phyloP scores from a whole-genome alignment of 2,113 vertebrate genomes.

The Charina bottae region DNA sequence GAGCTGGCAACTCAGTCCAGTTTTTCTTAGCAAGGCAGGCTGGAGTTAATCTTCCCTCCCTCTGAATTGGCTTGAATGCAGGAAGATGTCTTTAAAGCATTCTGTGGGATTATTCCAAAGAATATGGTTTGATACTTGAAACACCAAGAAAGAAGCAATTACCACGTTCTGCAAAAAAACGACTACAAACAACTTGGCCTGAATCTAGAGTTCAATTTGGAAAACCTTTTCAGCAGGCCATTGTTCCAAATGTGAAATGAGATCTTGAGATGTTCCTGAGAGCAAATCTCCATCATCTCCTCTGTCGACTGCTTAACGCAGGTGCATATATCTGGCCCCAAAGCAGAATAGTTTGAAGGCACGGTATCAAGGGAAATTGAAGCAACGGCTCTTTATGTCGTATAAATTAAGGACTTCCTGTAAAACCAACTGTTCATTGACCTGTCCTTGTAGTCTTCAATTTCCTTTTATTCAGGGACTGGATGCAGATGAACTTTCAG shows the following conservation, averaged over 20 bases:
- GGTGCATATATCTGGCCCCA: background rate
- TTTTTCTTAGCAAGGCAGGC: background rate
- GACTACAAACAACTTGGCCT: background rate
- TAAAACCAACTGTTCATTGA: background rate
- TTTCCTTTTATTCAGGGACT: background rate
- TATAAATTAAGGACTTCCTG: background rate
- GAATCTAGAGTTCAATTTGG: background rate
- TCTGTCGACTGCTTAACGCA: background rate
- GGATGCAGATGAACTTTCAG: background rate
- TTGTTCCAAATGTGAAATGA: background rate
- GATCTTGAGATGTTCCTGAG: background rate
- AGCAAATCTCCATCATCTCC: background rate
- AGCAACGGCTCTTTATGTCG: too few species aligned
- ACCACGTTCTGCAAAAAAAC: background rate
- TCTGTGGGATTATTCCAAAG: background rate
- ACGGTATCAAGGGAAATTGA: too few species aligned
- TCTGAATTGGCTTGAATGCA: rapidly evolving
- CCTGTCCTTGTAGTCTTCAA: background rate
- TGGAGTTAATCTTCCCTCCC: rapidly evolving
- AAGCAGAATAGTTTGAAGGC: background rate
- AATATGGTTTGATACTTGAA: background rate
- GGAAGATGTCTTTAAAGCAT: background rate
- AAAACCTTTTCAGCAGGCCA: background rate
- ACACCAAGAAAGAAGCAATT: background rate
- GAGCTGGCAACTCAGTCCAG: rapidly evolving